phyloP scores from a whole-genome alignment of 92 coral and sea anemone genomes.

The Ricordea florida region DNA sequence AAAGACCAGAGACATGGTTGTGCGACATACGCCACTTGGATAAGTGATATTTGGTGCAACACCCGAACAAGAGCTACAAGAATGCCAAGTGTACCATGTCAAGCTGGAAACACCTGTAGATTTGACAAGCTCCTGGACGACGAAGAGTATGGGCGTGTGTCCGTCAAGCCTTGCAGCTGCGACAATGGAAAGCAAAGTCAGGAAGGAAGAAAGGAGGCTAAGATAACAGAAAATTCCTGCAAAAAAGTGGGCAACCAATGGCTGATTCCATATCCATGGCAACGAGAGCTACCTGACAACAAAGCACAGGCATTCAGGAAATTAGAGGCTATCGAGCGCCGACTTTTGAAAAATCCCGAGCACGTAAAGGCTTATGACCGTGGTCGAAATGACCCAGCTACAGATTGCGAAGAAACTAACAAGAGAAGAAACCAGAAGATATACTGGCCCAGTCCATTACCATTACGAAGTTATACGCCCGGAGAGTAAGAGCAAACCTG shows the following conservation, averaged over 20 bases:
- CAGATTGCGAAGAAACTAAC: conserved; percentile 23
- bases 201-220: conserved; percentile 40
- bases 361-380: conserved; percentile 29
- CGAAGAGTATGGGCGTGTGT: conserved; percentile 27
- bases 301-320: conserved; percentile 1
- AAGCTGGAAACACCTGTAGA: conserved; percentile 4
- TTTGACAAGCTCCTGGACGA: conserved; percentile 30
- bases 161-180: conserved; percentile 1
- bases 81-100: conserved; percentile 3
- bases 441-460: conserved; percentile 46
- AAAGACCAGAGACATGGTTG: conserved; percentile 27
- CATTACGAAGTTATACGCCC: conserved; percentile 52
- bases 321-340: conserved; percentile 45
- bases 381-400: conserved; percentile 46
- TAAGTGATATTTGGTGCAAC: conserved; percentile 41
- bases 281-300: conserved; percentile 40
- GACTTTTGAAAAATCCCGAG: conserved; percentile 17
- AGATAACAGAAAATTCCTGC: conserved; percentile 42
- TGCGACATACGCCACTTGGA: conserved; percentile 22
- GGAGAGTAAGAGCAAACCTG: conserved; percentile 51
- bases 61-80: neutral
- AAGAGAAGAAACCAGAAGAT: neutral
- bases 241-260: conserved; percentile 28
- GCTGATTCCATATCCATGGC: conserved; percentile 58
- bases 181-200: conserved; percentile 28